Conservation (phyloP, 1,140 invertebrate genomes). For the Gryon sp. region DNA sequence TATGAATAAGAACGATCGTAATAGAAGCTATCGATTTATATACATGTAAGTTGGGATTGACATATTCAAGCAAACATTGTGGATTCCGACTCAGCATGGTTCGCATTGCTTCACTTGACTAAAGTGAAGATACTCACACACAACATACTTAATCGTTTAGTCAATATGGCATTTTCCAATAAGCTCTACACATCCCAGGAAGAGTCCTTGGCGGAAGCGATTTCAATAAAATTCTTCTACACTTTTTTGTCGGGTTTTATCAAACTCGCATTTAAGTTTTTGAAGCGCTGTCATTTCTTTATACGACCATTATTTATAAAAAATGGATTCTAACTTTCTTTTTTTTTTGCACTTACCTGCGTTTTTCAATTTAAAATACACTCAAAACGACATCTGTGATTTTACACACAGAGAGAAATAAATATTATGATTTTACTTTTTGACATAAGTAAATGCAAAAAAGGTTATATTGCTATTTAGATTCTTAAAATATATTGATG, state of each 20-base stretch:
- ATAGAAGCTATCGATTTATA: not conserved
- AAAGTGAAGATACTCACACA: constrained; percentile 55
- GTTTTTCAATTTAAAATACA: too few species aligned
- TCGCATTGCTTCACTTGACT: constrained; percentile 50
- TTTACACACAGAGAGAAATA: too few species aligned
- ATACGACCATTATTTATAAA: constrained; percentile 29
- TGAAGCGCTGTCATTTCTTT: constrained; percentile 40
- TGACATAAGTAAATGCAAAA: too few species aligned
- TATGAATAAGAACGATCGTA: too few species aligned
- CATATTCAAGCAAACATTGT: constrained; percentile 47
- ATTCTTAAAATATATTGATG: too few species aligned
- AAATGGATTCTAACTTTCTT: constrained; percentile 24
- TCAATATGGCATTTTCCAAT: constrained; percentile 60
- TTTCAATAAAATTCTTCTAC: constrained; percentile 38
- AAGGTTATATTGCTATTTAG: too few species aligned
- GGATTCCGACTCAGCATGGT: constrained; percentile 32
- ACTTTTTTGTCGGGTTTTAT: constrained; percentile 42
- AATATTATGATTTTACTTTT: too few species aligned
- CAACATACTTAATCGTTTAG: constrained; percentile 58
- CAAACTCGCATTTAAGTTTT: constrained; percentile 41
- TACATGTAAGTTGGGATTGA: constrained; percentile 42
- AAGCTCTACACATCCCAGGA: constrained; percentile 48
- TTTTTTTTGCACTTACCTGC: too few species aligned
- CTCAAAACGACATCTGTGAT: too few species aligned
- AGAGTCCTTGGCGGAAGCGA: constrained; percentile 39